Evolutionary conservation across 2,888 invertebrate genomes (phyloP), one percentile per base, ranked within the genome.

Genomic region (Chrysolina americana): DNA sequence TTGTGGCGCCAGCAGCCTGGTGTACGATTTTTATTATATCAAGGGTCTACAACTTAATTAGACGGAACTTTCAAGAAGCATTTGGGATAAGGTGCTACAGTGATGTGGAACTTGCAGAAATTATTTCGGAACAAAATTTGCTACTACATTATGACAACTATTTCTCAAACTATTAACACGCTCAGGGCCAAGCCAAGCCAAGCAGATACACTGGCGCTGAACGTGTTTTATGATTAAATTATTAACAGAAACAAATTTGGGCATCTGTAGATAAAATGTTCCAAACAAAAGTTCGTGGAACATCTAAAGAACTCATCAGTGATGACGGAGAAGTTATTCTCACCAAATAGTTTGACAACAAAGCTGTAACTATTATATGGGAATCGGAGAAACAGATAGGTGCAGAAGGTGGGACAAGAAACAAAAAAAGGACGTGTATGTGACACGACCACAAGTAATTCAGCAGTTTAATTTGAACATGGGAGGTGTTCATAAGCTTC

Each of bases 301-400:
- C 70, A 59, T 62, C 64, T 13, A 77, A 80, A 63, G 76, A 81
- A 73, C n/a, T 79, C 23, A 50, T 76, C 17, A 80, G 77, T 74
- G 23, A 53, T 15, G 78, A 78, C 65, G 77, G 73, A 17, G 65
- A 70, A 66, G 71, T 76, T 8, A 50, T 76, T 41, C 56, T 74
- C 36, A 74, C 74, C 36, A 71, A 74, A 50, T 76, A 72, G 76
- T 50, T 48, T 41, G 47, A 63, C 41, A 59, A 68, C 50, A 50
- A 62, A 41, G 19, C 63, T 48, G 50, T 64, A 62, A 62, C 28
- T 41, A 70, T 62, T 68, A 62, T 41, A 50, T 50, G 36, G 41
- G 63, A 19, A 68, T 50, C 11, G 50, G 68, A 6, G 36, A 17
- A 48, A 15, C 56, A 17, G 65, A 65, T 11, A 17, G 15, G 17